phyloP scores from a whole-genome alignment of 2,797 vertebrate genomes.

The Argya squamiceps region DNA sequence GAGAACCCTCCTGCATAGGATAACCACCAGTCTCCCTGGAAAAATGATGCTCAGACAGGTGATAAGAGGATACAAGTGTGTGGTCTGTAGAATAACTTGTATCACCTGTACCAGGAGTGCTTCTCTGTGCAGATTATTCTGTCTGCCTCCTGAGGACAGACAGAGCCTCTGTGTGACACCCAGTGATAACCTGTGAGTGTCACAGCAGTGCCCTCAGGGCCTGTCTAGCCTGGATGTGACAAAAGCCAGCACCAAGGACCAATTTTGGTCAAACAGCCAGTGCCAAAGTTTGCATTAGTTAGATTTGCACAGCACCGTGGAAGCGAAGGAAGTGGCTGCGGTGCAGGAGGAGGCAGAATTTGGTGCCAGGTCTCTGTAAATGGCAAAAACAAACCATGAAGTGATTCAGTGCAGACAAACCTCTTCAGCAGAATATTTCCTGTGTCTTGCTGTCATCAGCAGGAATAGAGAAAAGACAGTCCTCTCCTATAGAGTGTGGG shows the following conservation, averaged over 20 bases:
- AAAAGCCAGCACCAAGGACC: not conserved
- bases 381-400: not conserved
- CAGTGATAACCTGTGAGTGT: not conserved
- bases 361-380: not conserved
- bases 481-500: not conserved
- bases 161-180: not conserved
- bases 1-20: slow-evolving; percentile 13
- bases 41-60: not conserved
- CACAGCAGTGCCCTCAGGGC: not conserved
- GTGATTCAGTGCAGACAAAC: not conserved
- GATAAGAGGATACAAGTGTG: not conserved
- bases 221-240: not conserved
- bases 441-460: not conserved
- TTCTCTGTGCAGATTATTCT: not conserved
- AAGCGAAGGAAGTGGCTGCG: not conserved
- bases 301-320: not conserved
- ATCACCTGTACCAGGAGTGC: not conserved
- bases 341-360: not conserved
- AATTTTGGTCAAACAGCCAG: not conserved
- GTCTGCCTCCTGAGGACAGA: not conserved
- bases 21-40: not conserved
- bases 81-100: not conserved
- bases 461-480: not conserved
- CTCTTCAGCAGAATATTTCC: not conserved
- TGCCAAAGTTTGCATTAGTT: not conserved